Evolutionary conservation across 2,113 vertebrate genomes (phyloP).

Genomic region (Pelecanoides urinatrix): DNA sequence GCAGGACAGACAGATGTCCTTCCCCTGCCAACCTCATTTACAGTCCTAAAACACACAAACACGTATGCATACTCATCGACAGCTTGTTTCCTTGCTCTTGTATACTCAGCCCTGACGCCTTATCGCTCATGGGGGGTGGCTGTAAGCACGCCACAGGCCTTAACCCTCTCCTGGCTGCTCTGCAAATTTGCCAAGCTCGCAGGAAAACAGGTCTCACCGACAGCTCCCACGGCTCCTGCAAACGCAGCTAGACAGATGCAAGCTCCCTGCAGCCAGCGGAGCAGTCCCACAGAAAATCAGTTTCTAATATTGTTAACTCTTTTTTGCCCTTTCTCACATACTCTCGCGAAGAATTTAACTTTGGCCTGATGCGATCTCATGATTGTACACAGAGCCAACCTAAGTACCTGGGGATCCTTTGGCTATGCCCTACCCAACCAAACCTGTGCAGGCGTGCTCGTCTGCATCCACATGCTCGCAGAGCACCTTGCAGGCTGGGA

Average conservation of each 20-base stretch:
- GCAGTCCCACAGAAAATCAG: not conserved
- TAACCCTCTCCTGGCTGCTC: not conserved
- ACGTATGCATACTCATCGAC: not conserved
- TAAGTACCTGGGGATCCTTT: not conserved
- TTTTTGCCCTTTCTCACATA: not conserved
- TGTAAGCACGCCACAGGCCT: not conserved
- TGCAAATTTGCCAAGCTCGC: not conserved
- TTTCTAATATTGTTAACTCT: not conserved
- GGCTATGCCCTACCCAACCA: not conserved
- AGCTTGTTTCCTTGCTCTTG: not conserved
- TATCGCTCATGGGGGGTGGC: not conserved
- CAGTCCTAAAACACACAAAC: not conserved
- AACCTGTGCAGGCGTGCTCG: not conserved
- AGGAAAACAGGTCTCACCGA: rapidly evolving
- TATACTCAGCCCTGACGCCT: not conserved
- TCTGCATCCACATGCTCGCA: rapidly evolving
- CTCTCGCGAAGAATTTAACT: not conserved
- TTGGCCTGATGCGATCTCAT: not conserved
- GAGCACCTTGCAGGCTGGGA: not conserved
- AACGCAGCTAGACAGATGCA: not conserved
- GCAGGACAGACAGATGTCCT: not conserved
- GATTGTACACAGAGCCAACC: not conserved
- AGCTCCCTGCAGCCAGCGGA: not conserved
- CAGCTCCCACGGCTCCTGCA: not conserved
- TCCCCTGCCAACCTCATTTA: not conserved